Conservation (phyloP, 2,113 vertebrate species). For the Microcebus lehilahytsara region DNA sequence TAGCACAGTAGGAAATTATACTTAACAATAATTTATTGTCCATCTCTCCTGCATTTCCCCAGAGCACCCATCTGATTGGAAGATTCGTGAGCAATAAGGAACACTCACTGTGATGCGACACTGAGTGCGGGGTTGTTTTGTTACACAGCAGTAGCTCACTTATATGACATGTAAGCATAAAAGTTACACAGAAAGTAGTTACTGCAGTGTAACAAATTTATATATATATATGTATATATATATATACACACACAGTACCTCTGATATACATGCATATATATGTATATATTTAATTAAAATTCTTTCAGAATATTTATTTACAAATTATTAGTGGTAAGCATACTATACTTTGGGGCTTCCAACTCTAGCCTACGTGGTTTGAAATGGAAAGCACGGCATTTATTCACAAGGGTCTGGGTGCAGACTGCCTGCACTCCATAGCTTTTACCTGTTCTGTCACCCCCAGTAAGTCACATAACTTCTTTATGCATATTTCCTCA, state of each 20-base stretch:
- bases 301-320: neutral
- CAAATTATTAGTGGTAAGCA: neutral
- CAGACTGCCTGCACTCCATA: no score
- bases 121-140: neutral
- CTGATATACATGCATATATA: neutral
- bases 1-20: neutral
- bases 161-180: neutral
- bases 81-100: neutral
- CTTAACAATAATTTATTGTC: neutral
- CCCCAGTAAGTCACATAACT: neutral
- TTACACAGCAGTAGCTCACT: neutral
- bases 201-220: neutral
- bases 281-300: neutral
- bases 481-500: neutral
- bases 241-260: neutral
- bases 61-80: neutral
- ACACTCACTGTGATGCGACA: neutral
- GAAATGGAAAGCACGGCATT: neutral
- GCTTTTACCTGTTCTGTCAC: neutral
- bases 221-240: no score
- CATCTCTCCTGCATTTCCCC: neutral
- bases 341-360: neutral
- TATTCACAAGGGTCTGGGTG: no score
- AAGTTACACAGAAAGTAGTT: neutral
- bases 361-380: neutral